Conservation (phyloP, 2,113 vertebrate species). For the Malurus elegans region DNA sequence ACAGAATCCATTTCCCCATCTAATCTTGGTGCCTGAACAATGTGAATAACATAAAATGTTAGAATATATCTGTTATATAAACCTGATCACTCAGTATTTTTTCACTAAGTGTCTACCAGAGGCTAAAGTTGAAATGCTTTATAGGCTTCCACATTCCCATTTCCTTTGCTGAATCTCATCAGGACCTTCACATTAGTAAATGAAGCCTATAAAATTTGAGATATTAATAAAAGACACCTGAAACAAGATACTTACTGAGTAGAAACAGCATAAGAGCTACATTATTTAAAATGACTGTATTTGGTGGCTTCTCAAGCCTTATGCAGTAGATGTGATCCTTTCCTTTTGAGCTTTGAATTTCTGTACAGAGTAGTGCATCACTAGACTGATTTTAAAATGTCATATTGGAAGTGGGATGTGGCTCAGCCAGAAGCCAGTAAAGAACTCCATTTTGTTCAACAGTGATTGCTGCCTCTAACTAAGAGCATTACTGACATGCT, state of each 20-base stretch:
- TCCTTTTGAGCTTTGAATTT: slow-evolving; percentile 15
- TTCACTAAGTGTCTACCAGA: slow-evolving; percentile 23
- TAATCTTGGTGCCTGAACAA: slow-evolving; percentile 54
- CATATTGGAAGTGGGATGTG: not conserved
- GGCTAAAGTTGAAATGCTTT: slow-evolving; percentile 2
- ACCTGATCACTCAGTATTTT: slow-evolving; percentile 26
- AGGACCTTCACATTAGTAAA: slow-evolving; percentile 28
- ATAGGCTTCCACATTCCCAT: slow-evolving; percentile 2
- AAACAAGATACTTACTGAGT: slow-evolving; percentile 14
- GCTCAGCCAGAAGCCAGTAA: not conserved
- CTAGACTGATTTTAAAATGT: not conserved
- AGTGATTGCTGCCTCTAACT: not conserved
- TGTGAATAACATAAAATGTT: slow-evolving; percentile 64
- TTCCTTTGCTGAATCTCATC: slow-evolving; percentile 49
- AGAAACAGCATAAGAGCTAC: not conserved
- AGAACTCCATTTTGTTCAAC: not conserved
- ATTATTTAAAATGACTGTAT: not conserved
- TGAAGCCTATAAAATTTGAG: slow-evolving; percentile 30
- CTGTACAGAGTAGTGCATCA: not conserved
- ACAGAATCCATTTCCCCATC: slow-evolving; percentile 60
- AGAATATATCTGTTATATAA: slow-evolving; percentile 37
- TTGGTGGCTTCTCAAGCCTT: not conserved
- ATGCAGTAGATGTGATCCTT: not conserved
- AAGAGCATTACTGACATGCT: not conserved
- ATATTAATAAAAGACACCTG: slow-evolving; percentile 30